Percentiles rank a stretch among this genome's conserved stretches.
Evolutionary conservation across 2,113 vertebrate genomes (phyloP).

Genomic region (Thermophis baileyi): DNA sequence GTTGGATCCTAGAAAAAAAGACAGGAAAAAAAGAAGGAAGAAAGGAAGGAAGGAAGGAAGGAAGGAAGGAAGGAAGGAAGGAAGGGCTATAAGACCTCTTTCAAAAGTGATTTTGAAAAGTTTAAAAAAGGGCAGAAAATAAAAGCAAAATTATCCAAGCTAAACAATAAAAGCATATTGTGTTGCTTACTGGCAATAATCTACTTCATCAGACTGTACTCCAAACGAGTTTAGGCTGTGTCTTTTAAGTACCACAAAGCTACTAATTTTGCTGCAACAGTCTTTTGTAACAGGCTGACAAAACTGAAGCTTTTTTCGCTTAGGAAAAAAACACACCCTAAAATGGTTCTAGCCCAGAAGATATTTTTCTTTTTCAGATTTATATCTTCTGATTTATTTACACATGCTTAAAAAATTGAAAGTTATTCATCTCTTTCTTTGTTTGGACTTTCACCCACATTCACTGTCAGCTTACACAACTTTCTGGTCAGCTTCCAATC

Average conservation of each 20-base stretch:
- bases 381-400: not conserved
- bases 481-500: not conserved
- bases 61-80: no score
- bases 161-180: not conserved
- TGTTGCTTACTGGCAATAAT: not conserved
- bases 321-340: not conserved
- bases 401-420: not conserved
- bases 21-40: no score
- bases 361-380: not conserved
- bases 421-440: not conserved
- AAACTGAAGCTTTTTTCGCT: not conserved
- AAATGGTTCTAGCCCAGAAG: not conserved
- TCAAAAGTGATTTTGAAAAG: not conserved
- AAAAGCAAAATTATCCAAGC: not conserved
- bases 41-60: no score
- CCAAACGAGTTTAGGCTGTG: not conserved
- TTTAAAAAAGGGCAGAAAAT: not conserved
- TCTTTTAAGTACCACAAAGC: not conserved
- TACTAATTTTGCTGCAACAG: not conserved
- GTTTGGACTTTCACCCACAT: not conserved
- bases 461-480: not conserved
- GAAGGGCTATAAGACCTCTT: not conserved
- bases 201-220: not conserved
- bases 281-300: not conserved
- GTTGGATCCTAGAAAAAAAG: conserved; percentile 88